phyloP scores from a whole-genome alignment of 2,113 vertebrate species.

The Chaenocephalus aceratus region DNA sequence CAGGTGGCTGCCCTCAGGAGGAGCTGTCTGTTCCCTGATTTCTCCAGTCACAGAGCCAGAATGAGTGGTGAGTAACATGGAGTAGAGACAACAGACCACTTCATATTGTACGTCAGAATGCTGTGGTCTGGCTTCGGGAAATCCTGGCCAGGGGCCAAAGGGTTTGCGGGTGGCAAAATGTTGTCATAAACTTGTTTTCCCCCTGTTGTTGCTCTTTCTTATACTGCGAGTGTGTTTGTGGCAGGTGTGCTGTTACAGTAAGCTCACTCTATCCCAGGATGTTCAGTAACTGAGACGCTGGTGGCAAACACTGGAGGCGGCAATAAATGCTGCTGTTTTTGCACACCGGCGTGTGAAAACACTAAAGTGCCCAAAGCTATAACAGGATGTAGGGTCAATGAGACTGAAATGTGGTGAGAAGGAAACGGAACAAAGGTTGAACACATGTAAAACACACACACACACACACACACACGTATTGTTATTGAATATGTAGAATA shows the following conservation, averaged over 20 bases:
- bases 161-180: conserved; percentile 66
- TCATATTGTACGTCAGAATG: conserved; percentile 52
- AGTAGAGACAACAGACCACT: conserved; percentile 48
- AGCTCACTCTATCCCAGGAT: conserved; percentile 69
- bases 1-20: conserved; percentile 66
- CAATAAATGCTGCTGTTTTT: conserved; percentile 67
- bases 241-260: conserved; percentile 78
- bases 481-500: neutral
- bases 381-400: conserved; percentile 66
- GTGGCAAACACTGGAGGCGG: conserved; percentile 63
- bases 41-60: conserved; percentile 43
- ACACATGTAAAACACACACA: conserved; percentile 36
- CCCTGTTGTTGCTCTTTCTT: conserved; percentile 52
- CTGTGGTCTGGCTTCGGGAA: conserved; percentile 72
- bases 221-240: conserved; percentile 44
- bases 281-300: conserved; percentile 74
- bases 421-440: conserved; percentile 67
- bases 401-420: conserved; percentile 56
- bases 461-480: conserved; percentile 3
- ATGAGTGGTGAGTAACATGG: conserved; percentile 61
- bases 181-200: conserved; percentile 80
- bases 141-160: conserved; percentile 36
- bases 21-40: conserved; percentile 41
- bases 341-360: conserved; percentile 62
- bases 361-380: conserved; percentile 58